phyloP scores from a whole-genome alignment of 2,113 vertebrate genomes.

The Oryzias melastigma region DNA sequence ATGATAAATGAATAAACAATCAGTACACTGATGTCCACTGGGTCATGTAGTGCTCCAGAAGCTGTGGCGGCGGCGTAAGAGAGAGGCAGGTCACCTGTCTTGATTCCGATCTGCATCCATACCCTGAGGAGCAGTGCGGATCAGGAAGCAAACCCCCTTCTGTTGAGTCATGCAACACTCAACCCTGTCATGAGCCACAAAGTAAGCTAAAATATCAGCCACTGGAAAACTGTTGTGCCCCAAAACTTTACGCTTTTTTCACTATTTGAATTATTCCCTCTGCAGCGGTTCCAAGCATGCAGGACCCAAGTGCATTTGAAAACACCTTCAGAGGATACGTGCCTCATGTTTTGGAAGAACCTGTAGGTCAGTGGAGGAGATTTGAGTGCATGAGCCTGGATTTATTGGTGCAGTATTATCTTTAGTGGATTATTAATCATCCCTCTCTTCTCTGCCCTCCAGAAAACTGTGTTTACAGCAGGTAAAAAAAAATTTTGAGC shows the following conservation, averaged over 20 bases:
- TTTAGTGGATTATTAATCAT: neutral
- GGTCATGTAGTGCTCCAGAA: conserved; percentile 83
- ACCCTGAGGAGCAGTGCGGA: conserved; percentile 76
- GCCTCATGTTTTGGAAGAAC: conserved; percentile 62
- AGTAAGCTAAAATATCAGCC: conserved; percentile 69
- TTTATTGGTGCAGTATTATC: too few relatives aligned
- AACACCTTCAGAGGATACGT: conserved; percentile 56
- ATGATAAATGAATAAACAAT: neutral
- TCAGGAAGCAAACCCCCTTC: conserved; percentile 70
- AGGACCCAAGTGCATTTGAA: conserved; percentile 71
- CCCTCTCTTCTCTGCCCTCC: conserved; percentile 57
- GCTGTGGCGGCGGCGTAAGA: conserved; percentile 81
- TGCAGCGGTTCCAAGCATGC: conserved; percentile 82
- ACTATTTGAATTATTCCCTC: conserved; percentile 3
- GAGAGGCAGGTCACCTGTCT: conserved; percentile 86
- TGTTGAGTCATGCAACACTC: conserved; percentile 83
- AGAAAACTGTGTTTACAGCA: conserved; percentile 76
- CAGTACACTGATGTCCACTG: neutral
- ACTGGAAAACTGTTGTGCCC: neutral
- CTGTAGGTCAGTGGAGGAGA: conserved; percentile 40
- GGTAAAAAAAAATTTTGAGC: conserved; percentile 65
- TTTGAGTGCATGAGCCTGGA: neutral
- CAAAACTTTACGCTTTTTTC: neutral
- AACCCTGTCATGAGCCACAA: conserved; percentile 82
- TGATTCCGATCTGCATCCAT: conserved; percentile 71